Base-by-base conservation (phyloP, 2,888 invertebrate species). In the Andrena fulva region DNA sequence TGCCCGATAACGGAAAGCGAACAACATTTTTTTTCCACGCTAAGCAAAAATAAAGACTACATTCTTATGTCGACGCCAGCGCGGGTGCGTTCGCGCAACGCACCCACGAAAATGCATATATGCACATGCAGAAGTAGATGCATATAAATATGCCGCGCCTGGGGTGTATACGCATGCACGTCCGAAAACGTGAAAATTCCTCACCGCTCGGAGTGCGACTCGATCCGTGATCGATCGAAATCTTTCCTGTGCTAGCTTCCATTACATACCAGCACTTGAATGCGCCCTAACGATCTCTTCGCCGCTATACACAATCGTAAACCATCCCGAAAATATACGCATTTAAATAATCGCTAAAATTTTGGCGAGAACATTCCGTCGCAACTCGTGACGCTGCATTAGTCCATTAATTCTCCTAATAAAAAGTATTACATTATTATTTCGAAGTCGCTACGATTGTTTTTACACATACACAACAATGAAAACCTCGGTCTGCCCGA, bases 1-100 rank as follows among this genome's bases (percentile, higher is more conserved):
- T 85, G 79, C 82, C 54, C 77, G 74, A 66, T 71, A 86, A 86
- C 50, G 52, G 48, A 76, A 60, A 70, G 35, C 24, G 52, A 69
- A 54, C 42, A 56, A 67, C 35, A 50, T 56, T 10, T 27, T 7
- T 52, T 48, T 33, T 59, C 29, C 52, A 16, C 24, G 33, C 54
- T 69, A 48, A 59, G 50, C 64, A 66, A 62, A 70, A 52, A 4
- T 35, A 63, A 42, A 63, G n/a, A 33, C 6, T 20, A 7, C n/a
- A 33, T 42, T 60, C n/a, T 29, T 42, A 52, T 2, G 33, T 60
- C 20, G 2, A 59, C 20, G 6, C 66, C 20, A 1, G 29, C 50
- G 50, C 24, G 24, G 27, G 35, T 42, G 8, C 27, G 2, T 20
- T 52, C 10, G 33, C 29, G 33, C 20, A 29, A 27, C 50, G 42